Conservation (phyloP, 2,888 invertebrate genomes). For the Carabus problematicus region DNA sequence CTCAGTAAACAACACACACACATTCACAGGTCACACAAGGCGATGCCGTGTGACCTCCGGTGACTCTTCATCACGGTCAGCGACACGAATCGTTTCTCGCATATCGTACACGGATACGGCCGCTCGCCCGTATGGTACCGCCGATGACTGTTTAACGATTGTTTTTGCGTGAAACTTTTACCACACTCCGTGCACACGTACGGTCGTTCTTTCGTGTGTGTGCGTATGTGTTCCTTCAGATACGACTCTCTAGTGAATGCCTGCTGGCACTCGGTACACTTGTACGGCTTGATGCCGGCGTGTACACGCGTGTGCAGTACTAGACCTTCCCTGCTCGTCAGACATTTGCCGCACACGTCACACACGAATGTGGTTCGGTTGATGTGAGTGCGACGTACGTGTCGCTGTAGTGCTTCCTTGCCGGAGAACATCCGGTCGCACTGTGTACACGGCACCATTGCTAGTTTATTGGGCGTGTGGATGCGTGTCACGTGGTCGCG, state of each 20-base stretch:
- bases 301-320: conserved; percentile 49
- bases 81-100: conserved; percentile 62
- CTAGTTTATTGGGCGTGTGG: not conserved
- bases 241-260: no score
- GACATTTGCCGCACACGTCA: conserved; percentile 29
- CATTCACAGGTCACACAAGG: not conserved
- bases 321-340: conserved; percentile 34
- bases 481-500: no score
- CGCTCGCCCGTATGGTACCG: conserved; percentile 68
- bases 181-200: conserved; percentile 55
- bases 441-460: conserved; percentile 61
- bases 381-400: no score
- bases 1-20: not conserved
- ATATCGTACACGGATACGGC: conserved; percentile 51
- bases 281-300: conserved; percentile 52
- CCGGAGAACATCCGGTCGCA: conserved; percentile 49
- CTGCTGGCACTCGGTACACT: conserved; percentile 39
- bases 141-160: conserved; percentile 67
- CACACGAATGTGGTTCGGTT: no score
- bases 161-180: conserved; percentile 68
- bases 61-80: conserved; percentile 62
- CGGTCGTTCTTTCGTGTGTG: conserved; percentile 64
- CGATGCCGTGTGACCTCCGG: conserved; percentile 54
- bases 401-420: not conserved
- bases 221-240: conserved; percentile 62